Conservation (phyloP, 2,113 vertebrate species). For the Sigmodon hispidus region DNA sequence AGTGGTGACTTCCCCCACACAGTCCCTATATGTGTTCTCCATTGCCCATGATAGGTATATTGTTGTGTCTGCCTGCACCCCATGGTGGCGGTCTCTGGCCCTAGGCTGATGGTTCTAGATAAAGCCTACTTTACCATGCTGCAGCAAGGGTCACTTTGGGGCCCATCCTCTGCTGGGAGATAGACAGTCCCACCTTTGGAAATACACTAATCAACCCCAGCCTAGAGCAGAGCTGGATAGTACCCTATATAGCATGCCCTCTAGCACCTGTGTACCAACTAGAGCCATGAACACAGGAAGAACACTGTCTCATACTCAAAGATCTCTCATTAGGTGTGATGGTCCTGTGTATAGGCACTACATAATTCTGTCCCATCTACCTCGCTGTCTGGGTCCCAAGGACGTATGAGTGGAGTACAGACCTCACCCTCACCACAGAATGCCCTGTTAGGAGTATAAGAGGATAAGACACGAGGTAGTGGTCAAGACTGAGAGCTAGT, state of each 20-base stretch:
- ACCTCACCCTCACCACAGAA: not conserved
- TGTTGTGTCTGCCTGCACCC: not conserved
- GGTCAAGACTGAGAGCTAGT: not conserved
- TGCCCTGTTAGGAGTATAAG: not conserved
- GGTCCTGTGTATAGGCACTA: too few relatives aligned
- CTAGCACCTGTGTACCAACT: accelerated
- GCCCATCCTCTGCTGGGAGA: not conserved
- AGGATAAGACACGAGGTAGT: accelerated
- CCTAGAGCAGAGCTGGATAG: not conserved
- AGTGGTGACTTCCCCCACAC: too few relatives aligned
- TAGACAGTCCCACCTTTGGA: accelerated
- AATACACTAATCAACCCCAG: accelerated
- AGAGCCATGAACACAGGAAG: not conserved
- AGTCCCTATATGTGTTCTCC: accelerated
- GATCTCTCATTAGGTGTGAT: not conserved
- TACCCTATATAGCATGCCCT: accelerated
- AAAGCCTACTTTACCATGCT: not conserved
- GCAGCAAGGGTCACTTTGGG: too few relatives aligned
- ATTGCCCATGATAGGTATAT: too few relatives aligned
- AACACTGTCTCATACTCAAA: too few relatives aligned
- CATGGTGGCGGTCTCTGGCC: not conserved
- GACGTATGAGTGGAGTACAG: not conserved
- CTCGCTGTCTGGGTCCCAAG: not conserved
- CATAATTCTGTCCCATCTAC: accelerated
- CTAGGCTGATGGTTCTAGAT: not conserved